Evolutionary conservation across 2,888 invertebrate genomes (phyloP), one percentile per base, ranked within the genome.

Genomic region (Athalia circularis): DNA sequence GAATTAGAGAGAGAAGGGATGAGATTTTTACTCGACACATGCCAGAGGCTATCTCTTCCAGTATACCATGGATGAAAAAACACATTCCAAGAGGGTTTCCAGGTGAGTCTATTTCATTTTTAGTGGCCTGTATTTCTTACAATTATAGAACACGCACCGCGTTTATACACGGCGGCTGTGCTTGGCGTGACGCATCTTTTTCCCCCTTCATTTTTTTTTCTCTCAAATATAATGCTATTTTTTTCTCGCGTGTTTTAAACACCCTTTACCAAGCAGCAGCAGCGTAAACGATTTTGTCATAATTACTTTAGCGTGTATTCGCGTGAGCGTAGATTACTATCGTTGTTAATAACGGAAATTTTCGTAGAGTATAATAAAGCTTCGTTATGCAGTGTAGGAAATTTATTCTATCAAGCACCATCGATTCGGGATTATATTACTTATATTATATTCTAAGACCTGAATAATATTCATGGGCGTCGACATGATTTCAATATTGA

Each of bases 391-490:
- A 47, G 57, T 9, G 9, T 5, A 45, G 61, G n/a, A 87, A 87
- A 88, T 88, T 87, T 87, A 88, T 87, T 87, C 87, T 82, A 81
- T 84, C 83, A 83, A 82, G 86, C 85, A 84, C 84, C 84, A 89
- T 88, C 88, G 87, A 88, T 88, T 88, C 84, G 83, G 84, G 86
- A 89, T 89, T 88, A 89, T 87, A 87, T 88, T 86, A 86, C 87
- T 89, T 88, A 88, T 87, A 88, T 88, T 86, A 86, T 29, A 29
- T 87, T 85, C 85, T 86, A 85, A 86, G 85, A 86, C 84, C 82
- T 83, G 86, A 88, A 89, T 88, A 88, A 88, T 89, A 88, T 89
- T 88, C 89, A 88, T 88, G 87, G 87, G 81, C 83, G 83, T 82
- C 81, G 87, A 87, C 88, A 88, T 87, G 87, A 88, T 87, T 88